phyloP scores from a whole-genome alignment of 2,888 invertebrate species.

The Drosophila neotestacea region DNA sequence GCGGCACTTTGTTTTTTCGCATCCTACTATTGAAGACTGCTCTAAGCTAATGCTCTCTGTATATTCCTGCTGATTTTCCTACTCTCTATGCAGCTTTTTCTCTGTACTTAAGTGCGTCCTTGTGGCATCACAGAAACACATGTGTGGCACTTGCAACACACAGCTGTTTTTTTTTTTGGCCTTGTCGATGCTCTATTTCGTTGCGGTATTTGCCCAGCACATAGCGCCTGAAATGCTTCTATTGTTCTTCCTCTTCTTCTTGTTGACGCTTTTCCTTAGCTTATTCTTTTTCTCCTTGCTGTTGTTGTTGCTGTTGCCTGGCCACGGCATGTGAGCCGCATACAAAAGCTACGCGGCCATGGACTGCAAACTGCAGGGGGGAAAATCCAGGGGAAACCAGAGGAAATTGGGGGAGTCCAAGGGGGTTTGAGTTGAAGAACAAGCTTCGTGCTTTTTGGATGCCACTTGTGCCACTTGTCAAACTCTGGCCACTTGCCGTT shows the following conservation, averaged over 20 bases:
- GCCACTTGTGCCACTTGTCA: constrained; percentile 65
- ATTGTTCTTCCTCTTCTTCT: constrained; percentile 27
- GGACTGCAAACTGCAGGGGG: constrained; percentile 26
- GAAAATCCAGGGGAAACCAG: not conserved
- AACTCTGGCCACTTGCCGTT: constrained; percentile 46
- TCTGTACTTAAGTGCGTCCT: constrained; percentile 68
- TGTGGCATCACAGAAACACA: constrained; percentile 76
- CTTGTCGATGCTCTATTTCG: constrained; percentile 55
- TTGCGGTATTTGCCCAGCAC: constrained; percentile 64
- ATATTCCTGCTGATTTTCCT: constrained; percentile 26
- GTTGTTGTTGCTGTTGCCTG: constrained; percentile 19
- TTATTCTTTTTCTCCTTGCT: not conserved
- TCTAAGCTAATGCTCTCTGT: constrained; percentile 47
- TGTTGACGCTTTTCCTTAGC: constrained; percentile 11
- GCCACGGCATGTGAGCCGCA: constrained; percentile 53
- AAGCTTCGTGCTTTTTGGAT: constrained; percentile 50
- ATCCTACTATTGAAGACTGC: constrained; percentile 66
- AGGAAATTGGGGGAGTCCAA: not conserved
- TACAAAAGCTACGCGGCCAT: constrained; percentile 60
- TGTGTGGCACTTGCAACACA: constrained; percentile 12
- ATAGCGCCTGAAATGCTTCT: constrained; percentile 48
- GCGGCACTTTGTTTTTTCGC: constrained; percentile 79
- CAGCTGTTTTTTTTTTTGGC: constrained; percentile 45
- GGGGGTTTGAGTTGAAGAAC: constrained; percentile 33
- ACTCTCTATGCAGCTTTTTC: constrained; percentile 1